Evolutionary conservation across 2,113 vertebrate species (phyloP).

Genomic region (Craseonycteris thonglongyai): DNA sequence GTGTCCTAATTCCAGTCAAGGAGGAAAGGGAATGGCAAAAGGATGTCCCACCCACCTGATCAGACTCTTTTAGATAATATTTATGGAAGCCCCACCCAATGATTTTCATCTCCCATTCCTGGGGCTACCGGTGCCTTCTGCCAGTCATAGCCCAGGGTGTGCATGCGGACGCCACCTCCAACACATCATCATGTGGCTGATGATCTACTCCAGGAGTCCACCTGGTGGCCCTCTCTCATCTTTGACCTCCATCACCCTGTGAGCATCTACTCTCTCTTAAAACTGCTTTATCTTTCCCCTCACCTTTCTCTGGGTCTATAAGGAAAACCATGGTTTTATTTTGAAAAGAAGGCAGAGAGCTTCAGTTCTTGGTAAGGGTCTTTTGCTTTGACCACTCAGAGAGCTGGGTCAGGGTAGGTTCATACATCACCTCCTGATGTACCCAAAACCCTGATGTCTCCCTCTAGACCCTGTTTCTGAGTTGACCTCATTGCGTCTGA

Average conservation of each 20-base stretch:
- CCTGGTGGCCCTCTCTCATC: background rate
- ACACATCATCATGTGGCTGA: accelerated
- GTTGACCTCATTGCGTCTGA: background rate
- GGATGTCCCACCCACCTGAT: no score
- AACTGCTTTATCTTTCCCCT: background rate
- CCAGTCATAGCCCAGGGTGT: background rate
- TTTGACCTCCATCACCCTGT: background rate
- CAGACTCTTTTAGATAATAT: background rate
- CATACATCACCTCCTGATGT: background rate
- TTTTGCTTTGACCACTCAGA: background rate
- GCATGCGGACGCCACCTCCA: background rate
- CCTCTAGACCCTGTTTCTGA: background rate
- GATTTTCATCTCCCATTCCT: background rate
- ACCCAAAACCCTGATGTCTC: background rate
- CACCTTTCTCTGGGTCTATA: background rate
- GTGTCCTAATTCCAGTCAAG: background rate
- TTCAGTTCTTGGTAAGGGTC: background rate
- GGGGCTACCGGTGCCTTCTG: background rate
- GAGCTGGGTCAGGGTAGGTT: background rate
- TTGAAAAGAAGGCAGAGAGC: background rate
- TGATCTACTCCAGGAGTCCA: background rate
- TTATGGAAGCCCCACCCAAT: background rate
- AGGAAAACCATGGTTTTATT: background rate
- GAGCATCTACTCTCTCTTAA: background rate
- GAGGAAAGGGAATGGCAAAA: background rate